Evolutionary conservation across 1,140 invertebrate species (phyloP), one percentile per base, ranked within the genome.

Genomic region (Papilio machaon): DNA sequence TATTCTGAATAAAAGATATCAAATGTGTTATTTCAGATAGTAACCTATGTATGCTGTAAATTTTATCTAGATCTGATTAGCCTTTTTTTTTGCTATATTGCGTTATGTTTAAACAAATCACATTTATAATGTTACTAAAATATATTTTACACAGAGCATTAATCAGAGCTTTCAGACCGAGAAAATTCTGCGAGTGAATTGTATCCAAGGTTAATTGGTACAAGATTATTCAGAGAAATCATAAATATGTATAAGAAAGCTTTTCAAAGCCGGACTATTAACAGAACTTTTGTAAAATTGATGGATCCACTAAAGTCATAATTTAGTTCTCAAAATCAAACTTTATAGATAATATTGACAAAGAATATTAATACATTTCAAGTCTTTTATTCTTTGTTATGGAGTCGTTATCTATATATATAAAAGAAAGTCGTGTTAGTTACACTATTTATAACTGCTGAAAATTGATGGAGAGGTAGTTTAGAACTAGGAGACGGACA

Each of bases 301-400:
- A 49, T 74, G 17, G 73, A 47, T 47, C 73, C 47, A 23, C 2
- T 64, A 8, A n/a, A 64, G 19, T 10, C 60, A 64, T 64, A 19
- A 64, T 64, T 64, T 64, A 13, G 2, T 64, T 64, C 7, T n/a
- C 19, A 23, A 10, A 30, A 23, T 30, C 2, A 23, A 30, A 30
- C 19, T 64, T 82, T 73, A 58, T 35, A 35, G 60, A 35, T 74
- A 35, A 73, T 47, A 67, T 67, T 49, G 74, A 46, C 43, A 67
- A 43, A 11, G 19, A 67, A 73, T 58, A 60, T 60, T 60, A 60
- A 60, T 23, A 60, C 19, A 23, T 58, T 19, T 17, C 15, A 58
- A 23, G 19, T 60, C 2, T 60, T 60, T 13, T 54, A 17, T 17
- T 17, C 15, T 30, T 30, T 30, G 23, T 30, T 30, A 30, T 30